Percentiles rank a stretch among this genome's conserved stretches.
Conservation (phyloP, 2,888 invertebrate genomes). For the Polyploca ridens region DNA sequence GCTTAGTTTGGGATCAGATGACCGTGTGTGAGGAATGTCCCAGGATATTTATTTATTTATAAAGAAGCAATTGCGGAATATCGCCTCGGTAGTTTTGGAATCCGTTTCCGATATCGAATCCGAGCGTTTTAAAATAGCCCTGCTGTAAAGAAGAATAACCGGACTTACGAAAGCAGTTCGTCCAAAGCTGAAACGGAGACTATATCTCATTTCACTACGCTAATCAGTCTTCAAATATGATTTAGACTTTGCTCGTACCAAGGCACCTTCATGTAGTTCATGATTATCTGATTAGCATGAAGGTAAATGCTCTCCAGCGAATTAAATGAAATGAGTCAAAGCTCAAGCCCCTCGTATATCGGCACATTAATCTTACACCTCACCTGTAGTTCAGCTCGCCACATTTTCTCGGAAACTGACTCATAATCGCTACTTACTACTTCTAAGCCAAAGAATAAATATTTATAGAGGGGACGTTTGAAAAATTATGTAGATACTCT, state of each 20-base stretch:
- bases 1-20: no score
- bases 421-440: background rate
- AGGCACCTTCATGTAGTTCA: background rate
- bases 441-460: background rate
- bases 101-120: no score
- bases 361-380: background rate
- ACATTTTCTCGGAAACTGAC: background rate
- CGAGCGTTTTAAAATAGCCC: no score
- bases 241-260: background rate
- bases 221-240: background rate
- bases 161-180: no score
- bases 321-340: conserved; percentile 4
- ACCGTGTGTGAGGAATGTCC: no score
- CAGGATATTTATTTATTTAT: no score
- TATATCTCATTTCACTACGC: background rate
- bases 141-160: no score
- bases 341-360: background rate
- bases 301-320: background rate
- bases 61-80: no score
- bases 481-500: background rate
- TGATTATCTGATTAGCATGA: background rate
- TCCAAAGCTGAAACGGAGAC: no score
- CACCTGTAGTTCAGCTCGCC: background rate
- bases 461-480: background rate
- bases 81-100: no score